These are phyloP conservation scores for Marmota monax DNA, from an alignment of 2,113 vertebrate genomes.

Conservation along the genomic window DNA sequence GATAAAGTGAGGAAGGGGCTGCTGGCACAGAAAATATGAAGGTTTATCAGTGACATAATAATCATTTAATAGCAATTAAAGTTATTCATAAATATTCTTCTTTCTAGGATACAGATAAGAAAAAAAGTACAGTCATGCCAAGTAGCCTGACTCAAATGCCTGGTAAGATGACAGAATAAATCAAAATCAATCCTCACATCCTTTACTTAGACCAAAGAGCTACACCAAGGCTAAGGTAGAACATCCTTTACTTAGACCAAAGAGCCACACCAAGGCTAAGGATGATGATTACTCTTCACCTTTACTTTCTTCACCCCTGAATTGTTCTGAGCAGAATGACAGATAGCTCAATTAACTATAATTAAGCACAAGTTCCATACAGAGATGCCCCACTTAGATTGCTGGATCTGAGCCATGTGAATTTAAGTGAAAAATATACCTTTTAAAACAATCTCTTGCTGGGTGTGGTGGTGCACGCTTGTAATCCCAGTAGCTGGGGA, in stretches of 20 bases:
- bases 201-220: background rate
- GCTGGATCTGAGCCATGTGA: slow-evolving; percentile 78
- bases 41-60: background rate
- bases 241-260: background rate
- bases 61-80: slow-evolving; percentile 1
- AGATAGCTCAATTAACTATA: slow-evolving; percentile 76
- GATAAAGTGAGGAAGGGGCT: background rate
- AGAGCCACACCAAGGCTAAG: background rate
- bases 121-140: background rate
- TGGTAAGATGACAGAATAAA: background rate
- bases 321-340: slow-evolving; percentile 23
- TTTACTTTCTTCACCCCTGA: slow-evolving; percentile 29
- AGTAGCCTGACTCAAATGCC: background rate
- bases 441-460: slow-evolving; percentile 81
- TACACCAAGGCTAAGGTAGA: background rate
- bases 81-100: slow-evolving; percentile 37
- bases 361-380: slow-evolving; percentile 67
- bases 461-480: no score
- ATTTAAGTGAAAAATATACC: slow-evolving; percentile 82
- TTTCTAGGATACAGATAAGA: slow-evolving; percentile 22
- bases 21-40: slow-evolving; percentile 12
- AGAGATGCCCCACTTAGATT: slow-evolving; percentile 78
- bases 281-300: slow-evolving; percentile 13
- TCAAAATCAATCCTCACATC: background rate
- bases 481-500: no score